phyloP scores from a whole-genome alignment of 2,113 vertebrate species.

The Steatornis caripensis region DNA sequence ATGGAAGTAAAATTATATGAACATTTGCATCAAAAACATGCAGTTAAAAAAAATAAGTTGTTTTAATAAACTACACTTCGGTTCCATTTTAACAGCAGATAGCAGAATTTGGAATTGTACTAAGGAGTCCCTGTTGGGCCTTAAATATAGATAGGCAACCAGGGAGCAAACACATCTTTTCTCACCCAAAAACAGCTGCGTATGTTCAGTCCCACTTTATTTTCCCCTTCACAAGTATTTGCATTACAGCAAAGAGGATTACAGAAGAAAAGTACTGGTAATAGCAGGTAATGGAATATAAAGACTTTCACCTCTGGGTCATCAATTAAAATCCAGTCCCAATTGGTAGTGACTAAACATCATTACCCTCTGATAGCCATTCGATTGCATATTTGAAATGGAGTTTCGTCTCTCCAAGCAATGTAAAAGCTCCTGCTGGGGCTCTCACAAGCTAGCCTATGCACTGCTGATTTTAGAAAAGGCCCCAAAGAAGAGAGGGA shows the following conservation, averaged over 20 bases:
- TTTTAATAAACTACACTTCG: background rate
- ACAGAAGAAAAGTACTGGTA: background rate
- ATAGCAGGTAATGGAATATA: constrained; percentile 19
- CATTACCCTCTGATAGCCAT: background rate
- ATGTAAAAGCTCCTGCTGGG: background rate
- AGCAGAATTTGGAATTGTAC: background rate
- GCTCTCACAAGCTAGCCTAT: background rate
- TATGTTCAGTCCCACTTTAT: background rate
- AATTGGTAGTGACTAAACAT: constrained; percentile 43
- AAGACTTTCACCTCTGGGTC: constrained; percentile 46
- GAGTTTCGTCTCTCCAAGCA: background rate
- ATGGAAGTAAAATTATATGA: background rate
- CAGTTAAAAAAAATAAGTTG: background rate
- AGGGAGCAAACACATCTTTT: background rate
- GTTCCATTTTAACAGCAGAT: background rate
- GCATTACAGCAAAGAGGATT: background rate
- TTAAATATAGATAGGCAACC: background rate
- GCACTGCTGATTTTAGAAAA: background rate
- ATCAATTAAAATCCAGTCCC: constrained; percentile 57
- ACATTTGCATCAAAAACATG: background rate
- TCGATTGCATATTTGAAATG: constrained; percentile 2
- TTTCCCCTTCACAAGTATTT: background rate
- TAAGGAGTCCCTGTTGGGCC: background rate
- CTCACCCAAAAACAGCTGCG: background rate
- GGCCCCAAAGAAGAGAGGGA: background rate